Conservation (phyloP, 2,113 vertebrate genomes). For the Trematomus loennbergii region DNA sequence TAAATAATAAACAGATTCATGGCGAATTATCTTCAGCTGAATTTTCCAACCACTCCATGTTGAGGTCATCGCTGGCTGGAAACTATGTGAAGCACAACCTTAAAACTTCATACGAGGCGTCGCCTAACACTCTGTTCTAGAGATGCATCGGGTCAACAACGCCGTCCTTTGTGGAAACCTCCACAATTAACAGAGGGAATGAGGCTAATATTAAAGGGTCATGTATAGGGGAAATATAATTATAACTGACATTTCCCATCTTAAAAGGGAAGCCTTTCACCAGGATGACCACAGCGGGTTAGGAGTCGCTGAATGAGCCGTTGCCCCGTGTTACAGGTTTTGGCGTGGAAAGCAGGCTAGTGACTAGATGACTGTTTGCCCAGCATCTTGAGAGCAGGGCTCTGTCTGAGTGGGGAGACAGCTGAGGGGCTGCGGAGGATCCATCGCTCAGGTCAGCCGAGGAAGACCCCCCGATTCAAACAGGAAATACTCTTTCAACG, state of each 20-base stretch:
- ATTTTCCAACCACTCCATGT: slow-evolving; percentile 33
- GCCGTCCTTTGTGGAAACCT: slow-evolving; percentile 71
- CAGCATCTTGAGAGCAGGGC: slow-evolving; percentile 58
- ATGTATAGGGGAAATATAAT: slow-evolving; percentile 81
- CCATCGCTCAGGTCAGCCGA: slow-evolving; percentile 53
- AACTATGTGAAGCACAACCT: slow-evolving; percentile 71
- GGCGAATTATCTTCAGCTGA: neutral
- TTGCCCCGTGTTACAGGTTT: slow-evolving; percentile 70
- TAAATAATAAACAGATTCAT: slow-evolving; percentile 42
- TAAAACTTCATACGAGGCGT: slow-evolving; percentile 51
- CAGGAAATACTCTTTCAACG: slow-evolving; percentile 79
- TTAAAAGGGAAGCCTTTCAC: slow-evolving; percentile 74
- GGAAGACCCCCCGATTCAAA: slow-evolving; percentile 74
- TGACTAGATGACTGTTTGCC: slow-evolving; percentile 71
- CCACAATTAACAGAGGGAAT: slow-evolving; percentile 75
- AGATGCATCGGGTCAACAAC: slow-evolving; percentile 77
- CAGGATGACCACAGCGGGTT: slow-evolving; percentile 39
- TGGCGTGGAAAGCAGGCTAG: slow-evolving; percentile 57
- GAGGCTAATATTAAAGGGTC: slow-evolving; percentile 79
- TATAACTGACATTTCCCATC: slow-evolving; percentile 85
- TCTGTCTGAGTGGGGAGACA: slow-evolving; percentile 41
- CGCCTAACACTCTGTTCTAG: slow-evolving; percentile 31
- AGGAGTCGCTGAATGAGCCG: slow-evolving; percentile 56
- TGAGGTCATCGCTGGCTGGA: slow-evolving; percentile 62
- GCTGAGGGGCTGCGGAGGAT: slow-evolving; percentile 42